Evolutionary conservation across 2,888 invertebrate genomes (phyloP).

Genomic region (Crepidodera aurea): DNA sequence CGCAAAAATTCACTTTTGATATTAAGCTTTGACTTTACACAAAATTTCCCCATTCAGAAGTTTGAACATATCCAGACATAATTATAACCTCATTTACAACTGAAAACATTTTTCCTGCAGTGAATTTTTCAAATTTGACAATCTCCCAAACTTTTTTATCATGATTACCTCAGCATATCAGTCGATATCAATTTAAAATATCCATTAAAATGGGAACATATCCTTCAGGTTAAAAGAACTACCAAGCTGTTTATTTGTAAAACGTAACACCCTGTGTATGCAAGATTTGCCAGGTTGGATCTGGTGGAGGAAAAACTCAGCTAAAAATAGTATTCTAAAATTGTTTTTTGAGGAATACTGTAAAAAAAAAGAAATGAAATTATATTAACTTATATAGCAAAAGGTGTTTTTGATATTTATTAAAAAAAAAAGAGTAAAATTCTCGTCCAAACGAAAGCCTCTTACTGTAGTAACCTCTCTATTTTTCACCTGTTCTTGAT

Average conservation of each 20-base stretch:
- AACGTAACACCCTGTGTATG: conserved; percentile 6
- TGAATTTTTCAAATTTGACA: not conserved
- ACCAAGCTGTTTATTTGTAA: not conserved
- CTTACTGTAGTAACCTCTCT: conserved; percentile 11
- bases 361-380: conserved; percentile 19
- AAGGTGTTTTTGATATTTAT: conserved; percentile 25
- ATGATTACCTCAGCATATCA: not conserved
- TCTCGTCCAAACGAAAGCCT: conserved; percentile 26
- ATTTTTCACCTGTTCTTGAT: conserved; percentile 9
- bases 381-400: conserved; percentile 23
- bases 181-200: conserved; percentile 3
- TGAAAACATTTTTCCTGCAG: no score
- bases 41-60: no score
- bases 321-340: conserved; percentile 22
- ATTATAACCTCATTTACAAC: no score
- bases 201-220: not conserved
- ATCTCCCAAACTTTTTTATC: not conserved
- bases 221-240: not conserved
- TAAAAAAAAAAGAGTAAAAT: conserved; percentile 14
- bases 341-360: conserved; percentile 13
- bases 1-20: no score
- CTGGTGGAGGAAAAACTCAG: conserved; percentile 29
- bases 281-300: conserved; percentile 21
- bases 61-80: no score
- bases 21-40: no score